These are phyloP conservation scores for Drosophila mercatorum DNA, from an alignment of 2,888 invertebrate genomes.

Conservation along the genomic window DNA sequence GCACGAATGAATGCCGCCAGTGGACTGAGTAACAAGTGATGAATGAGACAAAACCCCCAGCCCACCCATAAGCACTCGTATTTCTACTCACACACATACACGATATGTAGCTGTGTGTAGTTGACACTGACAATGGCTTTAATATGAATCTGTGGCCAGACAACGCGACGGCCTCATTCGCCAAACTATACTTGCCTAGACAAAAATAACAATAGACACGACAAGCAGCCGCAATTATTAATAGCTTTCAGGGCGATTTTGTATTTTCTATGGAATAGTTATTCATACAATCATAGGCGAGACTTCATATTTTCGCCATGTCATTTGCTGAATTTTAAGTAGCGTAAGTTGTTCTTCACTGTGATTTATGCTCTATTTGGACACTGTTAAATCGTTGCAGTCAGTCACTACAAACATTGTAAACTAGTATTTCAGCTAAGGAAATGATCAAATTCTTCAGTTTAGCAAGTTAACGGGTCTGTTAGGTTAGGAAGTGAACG, in stretches of 20 bases:
- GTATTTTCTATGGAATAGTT: not conserved
- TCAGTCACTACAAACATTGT: not conserved
- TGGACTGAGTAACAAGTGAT: slow-evolving; percentile 24
- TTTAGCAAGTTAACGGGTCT: no score
- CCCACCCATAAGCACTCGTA: slow-evolving; percentile 14
- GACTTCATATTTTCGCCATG: not conserved
- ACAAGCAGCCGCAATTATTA: slow-evolving; percentile 48
- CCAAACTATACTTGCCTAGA: slow-evolving; percentile 18
- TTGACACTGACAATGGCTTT: slow-evolving; percentile 46
- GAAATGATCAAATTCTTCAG: no score
- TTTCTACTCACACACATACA: not conserved
- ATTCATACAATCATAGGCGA: not conserved
- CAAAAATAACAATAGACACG: slow-evolving; percentile 38
- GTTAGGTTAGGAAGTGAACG: not conserved
- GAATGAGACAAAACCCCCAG: slow-evolving; percentile 30
- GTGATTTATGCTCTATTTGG: not conserved
- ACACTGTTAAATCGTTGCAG: not conserved
- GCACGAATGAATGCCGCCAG: slow-evolving; percentile 40
- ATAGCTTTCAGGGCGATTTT: slow-evolving; percentile 8
- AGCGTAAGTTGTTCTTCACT: not conserved
- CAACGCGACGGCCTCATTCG: not conserved
- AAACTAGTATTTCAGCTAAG: not conserved
- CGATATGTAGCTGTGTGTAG: slow-evolving; percentile 18
- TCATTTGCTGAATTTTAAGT: not conserved
- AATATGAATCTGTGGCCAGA: slow-evolving; percentile 12